A percentile compares a stretch with the other conserved stretches of the same genome.
These are phyloP conservation scores for Saiga tatarica DNA, from an alignment of 2,113 vertebrate genomes.

Conservation along the genomic window DNA sequence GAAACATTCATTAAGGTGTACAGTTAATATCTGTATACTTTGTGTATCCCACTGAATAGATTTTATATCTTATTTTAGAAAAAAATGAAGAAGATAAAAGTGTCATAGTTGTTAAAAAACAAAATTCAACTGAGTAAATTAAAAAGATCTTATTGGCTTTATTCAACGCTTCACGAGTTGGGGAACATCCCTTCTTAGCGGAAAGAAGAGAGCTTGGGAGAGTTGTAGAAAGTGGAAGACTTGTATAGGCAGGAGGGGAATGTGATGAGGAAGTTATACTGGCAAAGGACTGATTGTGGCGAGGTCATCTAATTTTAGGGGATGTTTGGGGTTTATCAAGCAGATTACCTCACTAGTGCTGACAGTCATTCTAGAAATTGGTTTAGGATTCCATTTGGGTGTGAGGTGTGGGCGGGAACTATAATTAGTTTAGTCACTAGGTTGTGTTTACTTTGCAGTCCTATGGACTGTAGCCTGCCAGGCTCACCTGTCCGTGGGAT, in stretches of 20 bases:
- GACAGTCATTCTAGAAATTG: not conserved
- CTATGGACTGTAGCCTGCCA: not conserved
- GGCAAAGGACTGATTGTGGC: not conserved
- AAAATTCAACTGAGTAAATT: not conserved
- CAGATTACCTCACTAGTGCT: not conserved
- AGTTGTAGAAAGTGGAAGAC: not conserved
- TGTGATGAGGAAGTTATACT: not conserved
- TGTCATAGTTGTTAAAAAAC: not conserved
- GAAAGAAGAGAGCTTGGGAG: not conserved
- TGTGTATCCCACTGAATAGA: not conserved
- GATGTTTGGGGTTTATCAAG: not conserved
- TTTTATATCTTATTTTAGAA: not conserved
- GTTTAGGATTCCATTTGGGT: not conserved
- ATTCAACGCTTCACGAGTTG: not conserved
- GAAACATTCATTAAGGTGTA: not conserved
- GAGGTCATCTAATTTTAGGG: not conserved
- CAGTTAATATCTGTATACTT: not conserved
- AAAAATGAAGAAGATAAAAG: not conserved
- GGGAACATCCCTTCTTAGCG: not conserved
- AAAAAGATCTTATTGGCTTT: not conserved
- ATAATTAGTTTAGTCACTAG: not conserved
- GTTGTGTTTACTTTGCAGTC: not conserved
- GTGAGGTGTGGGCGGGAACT: not conserved
- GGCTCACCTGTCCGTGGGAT: not conserved
- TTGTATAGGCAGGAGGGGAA: not conserved